Evolutionary conservation across 2,113 vertebrate species (phyloP).

Genomic region (Elephas maximus): DNA sequence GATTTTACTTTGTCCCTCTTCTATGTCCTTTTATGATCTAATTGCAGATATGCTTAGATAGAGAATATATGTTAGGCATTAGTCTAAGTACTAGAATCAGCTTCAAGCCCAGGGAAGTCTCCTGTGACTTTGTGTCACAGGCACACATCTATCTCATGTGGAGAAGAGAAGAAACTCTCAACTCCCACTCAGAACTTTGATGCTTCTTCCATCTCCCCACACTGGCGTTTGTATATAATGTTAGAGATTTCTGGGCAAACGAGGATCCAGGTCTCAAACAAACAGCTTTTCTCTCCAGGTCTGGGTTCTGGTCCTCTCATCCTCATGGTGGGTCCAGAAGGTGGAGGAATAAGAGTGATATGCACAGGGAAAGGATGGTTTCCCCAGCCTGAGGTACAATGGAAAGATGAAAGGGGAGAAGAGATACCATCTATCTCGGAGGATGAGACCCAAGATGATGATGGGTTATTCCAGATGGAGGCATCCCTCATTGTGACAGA

Average conservation of each 20-base stretch:
- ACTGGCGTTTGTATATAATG: not conserved
- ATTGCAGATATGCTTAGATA: not conserved
- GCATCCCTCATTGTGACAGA: slow-evolving; percentile 37
- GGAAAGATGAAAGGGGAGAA: not conserved
- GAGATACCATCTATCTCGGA: slow-evolving; percentile 34
- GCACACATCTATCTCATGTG: not conserved
- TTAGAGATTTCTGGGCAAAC: not conserved
- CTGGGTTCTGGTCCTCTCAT: slow-evolving; percentile 47
- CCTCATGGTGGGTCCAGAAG: slow-evolving; percentile 45
- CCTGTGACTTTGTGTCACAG: not conserved
- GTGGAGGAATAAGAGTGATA: slow-evolving; percentile 50
- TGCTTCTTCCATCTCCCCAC: not conserved
- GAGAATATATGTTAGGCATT: not conserved
- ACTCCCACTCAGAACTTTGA: not conserved
- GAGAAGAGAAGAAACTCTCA: not conserved
- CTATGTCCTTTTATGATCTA: not conserved
- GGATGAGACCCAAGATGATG: not conserved
- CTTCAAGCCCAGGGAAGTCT: not conserved
- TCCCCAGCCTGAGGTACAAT: slow-evolving; percentile 57
- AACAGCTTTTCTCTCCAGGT: slow-evolving; percentile 43
- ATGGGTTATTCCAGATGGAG: slow-evolving; percentile 48
- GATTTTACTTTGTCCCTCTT: not conserved
- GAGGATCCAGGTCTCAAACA: not conserved
- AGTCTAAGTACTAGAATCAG: not conserved
- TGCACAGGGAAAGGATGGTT: slow-evolving; percentile 56